phyloP scores from a whole-genome alignment of 2,113 vertebrate species.

The Mola mola region DNA sequence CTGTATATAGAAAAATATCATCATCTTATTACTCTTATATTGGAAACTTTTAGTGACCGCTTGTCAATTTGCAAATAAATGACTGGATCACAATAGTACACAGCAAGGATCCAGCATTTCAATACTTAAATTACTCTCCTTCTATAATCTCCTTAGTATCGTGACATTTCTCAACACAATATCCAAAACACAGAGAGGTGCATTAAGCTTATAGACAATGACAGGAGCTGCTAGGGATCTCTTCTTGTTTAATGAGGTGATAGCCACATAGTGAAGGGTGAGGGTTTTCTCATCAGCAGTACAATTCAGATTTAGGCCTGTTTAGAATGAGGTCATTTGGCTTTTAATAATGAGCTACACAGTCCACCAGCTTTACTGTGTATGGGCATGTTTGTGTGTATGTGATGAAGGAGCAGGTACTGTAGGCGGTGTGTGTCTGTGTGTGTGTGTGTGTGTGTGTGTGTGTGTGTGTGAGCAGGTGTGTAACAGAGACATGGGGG shows the following conservation, averaged over 20 bases:
- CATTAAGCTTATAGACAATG: constrained; percentile 15
- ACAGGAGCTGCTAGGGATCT: constrained; percentile 44
- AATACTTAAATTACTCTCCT: background rate
- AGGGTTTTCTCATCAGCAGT: constrained; percentile 62
- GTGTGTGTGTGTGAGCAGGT: background rate
- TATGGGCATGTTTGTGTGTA: background rate
- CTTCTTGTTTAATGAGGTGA: constrained; percentile 60
- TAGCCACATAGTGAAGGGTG: constrained; percentile 48
- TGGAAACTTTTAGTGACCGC: too few species aligned
- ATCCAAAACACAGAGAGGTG: constrained; percentile 12
- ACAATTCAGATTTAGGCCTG: constrained; percentile 51
- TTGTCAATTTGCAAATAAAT: too few species aligned
- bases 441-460: constrained; percentile 1
- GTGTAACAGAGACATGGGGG: background rate
- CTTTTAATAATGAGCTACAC: constrained; percentile 55
- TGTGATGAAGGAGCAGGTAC: too few species aligned
- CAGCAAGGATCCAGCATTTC: background rate
- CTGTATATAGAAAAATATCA: too few species aligned
- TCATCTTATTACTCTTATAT: too few species aligned
- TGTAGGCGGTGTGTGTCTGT: constrained; percentile 18
- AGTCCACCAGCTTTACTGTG: constrained; percentile 39
- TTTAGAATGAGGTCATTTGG: constrained; percentile 62
- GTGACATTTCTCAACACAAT: constrained; percentile 27
- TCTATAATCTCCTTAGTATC: background rate
- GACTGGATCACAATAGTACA: background rate